Percentiles rank a stretch among this genome's conserved stretches.
These are phyloP conservation scores for Drosophila seguyi DNA, from an alignment of 1,140 invertebrate genomes.

Conservation along the genomic window DNA sequence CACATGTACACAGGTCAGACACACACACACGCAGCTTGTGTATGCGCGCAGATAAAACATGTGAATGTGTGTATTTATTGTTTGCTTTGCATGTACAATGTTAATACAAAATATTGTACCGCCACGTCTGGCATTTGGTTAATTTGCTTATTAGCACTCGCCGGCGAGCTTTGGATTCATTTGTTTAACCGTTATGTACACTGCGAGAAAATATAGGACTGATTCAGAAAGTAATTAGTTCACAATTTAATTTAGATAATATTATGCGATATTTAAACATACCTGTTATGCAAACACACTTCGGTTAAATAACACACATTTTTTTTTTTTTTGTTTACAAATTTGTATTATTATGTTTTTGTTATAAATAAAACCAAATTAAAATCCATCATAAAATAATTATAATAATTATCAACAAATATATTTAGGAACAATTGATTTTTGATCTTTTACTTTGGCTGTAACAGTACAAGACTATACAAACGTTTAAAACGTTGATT, in stretches of 20 bases:
- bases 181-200: slow-evolving; percentile 65
- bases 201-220: background rate
- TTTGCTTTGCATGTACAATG: slow-evolving; percentile 23
- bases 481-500: too few relatives aligned
- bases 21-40: background rate
- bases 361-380: background rate
- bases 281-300: background rate
- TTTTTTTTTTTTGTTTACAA: too few relatives aligned
- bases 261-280: too few relatives aligned
- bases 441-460: too few relatives aligned
- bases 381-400: background rate
- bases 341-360: background rate
- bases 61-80: slow-evolving; percentile 29
- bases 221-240: background rate
- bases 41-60: background rate
- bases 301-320: background rate
- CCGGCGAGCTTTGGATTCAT: slow-evolving; percentile 57
- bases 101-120: slow-evolving; percentile 17
- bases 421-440: too few relatives aligned
- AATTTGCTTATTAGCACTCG: slow-evolving; percentile 73
- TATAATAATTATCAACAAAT: background rate
- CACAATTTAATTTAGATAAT: background rate
- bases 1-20: background rate
- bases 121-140: slow-evolving; percentile 37
- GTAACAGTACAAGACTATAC: too few relatives aligned